A percentile compares a stretch with the other conserved stretches of the same genome.
Conservation (phyloP, 2,888 invertebrate genomes). For the Leptinotarsa peninsularis region DNA sequence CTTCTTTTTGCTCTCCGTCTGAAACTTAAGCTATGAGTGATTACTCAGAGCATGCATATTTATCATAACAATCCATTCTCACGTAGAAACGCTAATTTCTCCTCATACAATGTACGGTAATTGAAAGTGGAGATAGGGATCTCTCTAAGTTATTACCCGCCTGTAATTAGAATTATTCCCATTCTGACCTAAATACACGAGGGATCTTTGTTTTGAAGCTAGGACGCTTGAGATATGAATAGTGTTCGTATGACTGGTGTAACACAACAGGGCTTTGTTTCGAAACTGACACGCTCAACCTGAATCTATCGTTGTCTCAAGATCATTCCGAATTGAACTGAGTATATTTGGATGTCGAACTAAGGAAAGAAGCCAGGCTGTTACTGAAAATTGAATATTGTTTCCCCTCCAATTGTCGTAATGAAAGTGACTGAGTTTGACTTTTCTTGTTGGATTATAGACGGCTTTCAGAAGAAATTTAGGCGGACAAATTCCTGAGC, state of each 20-base stretch:
- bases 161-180: constrained; percentile 16
- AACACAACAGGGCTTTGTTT: background rate
- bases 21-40: background rate
- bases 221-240: background rate
- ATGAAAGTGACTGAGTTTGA: too few relatives aligned
- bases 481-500: too few relatives aligned
- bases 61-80: constrained; percentile 38
- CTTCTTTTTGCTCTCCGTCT: background rate
- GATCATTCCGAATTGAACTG: too few relatives aligned
- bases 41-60: constrained; percentile 36
- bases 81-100: constrained; percentile 18
- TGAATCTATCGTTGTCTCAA: too few relatives aligned
- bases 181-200: background rate
- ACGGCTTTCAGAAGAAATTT: too few relatives aligned
- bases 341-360: too few relatives aligned
- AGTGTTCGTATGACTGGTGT: background rate
- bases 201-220: constrained; percentile 1
- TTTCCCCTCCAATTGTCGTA: too few relatives aligned
- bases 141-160: constrained; percentile 9
- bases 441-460: too few relatives aligned
- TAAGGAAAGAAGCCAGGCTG: too few relatives aligned
- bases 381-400: too few relatives aligned
- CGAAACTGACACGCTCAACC: background rate
- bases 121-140: constrained; percentile 3
- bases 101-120: constrained; percentile 10